These are phyloP conservation scores for Eudyptes chrysolophus DNA, from an alignment of 2,113 vertebrate species.

Conservation along the genomic window DNA sequence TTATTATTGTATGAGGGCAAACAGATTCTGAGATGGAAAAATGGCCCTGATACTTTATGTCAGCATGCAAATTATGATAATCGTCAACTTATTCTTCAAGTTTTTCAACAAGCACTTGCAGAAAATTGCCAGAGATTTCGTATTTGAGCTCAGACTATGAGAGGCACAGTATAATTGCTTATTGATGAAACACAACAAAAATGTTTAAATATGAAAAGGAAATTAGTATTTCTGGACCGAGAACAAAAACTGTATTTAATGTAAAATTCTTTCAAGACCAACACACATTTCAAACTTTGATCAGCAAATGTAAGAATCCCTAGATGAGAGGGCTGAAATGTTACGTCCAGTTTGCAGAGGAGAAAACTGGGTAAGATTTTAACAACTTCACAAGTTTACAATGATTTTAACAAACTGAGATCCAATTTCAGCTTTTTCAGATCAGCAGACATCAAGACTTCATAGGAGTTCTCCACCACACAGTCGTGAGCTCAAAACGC, in stretches of 20 bases:
- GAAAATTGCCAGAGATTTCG: constrained; percentile 7
- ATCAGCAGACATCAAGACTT: neutral
- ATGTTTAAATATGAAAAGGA: neutral
- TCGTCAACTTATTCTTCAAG: neutral
- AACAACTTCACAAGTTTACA: neutral
- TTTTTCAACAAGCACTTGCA: constrained; percentile 46
- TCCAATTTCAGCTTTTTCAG: neutral
- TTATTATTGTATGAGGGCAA: neutral
- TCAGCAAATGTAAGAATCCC: neutral
- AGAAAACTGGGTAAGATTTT: neutral
- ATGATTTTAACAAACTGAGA: neutral
- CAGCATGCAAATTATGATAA: constrained; percentile 15
- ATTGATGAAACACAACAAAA: neutral
- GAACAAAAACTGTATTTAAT: neutral
- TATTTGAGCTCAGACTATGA: constrained; percentile 38
- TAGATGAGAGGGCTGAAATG: neutral
- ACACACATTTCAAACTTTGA: neutral
- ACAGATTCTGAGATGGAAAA: neutral
- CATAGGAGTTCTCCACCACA: neutral
- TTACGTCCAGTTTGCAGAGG: neutral
- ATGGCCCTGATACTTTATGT: neutral
- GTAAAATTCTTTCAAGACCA: neutral
- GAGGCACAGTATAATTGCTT: neutral
- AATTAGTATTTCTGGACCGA: neutral
- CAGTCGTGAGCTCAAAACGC: neutral